Conservation (phyloP, 2,888 invertebrate species). For the Girardia tigrina region DNA sequence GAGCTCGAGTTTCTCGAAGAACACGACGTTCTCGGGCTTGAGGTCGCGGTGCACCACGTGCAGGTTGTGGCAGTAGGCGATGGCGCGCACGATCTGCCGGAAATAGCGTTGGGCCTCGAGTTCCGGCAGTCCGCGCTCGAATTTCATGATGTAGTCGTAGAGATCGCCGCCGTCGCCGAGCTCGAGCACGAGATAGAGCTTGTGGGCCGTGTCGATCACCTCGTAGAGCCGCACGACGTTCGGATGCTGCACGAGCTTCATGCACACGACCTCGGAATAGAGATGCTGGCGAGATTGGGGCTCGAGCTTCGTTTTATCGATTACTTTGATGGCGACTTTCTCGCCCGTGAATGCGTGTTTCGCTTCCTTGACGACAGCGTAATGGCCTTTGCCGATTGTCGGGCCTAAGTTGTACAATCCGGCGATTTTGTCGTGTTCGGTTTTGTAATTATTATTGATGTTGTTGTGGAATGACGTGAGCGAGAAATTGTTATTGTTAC, state of each 20-base stretch:
- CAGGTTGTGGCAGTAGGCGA: conserved; percentile 85
- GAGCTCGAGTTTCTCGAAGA: conserved; percentile 85
- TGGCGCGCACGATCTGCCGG: conserved; percentile 84
- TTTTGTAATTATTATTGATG: too few relatives aligned
- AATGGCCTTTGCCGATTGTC: conserved; percentile 91
- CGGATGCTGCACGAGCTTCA: conserved; percentile 97
- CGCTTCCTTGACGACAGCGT: conserved; percentile 92
- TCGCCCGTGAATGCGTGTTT: conserved; percentile 96
- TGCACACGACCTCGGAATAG: conserved; percentile 72
- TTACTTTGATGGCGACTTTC: conserved; percentile 89
- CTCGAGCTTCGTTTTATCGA: conserved; percentile 93
- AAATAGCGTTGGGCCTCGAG: conserved; percentile 65
- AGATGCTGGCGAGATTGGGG: conserved; percentile 85
- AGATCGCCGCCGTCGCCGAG: conserved; percentile 94
- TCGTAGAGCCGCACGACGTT: conserved; percentile 94
- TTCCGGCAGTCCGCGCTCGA: conserved; percentile 64
- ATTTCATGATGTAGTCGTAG: conserved; percentile 92
- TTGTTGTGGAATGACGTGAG: too few relatives aligned
- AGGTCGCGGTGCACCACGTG: conserved; percentile 78
- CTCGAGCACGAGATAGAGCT: conserved; percentile 74
- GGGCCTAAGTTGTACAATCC: conserved; percentile 92
- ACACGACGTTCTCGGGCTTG: conserved; percentile 97
- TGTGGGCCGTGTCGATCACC: conserved; percentile 96
- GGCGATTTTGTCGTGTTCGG: conserved; percentile 41
- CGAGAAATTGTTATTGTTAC: too few relatives aligned